A percentile compares a stretch with the other conserved stretches of the same genome.
phyloP scores from a whole-genome alignment of 2,797 vertebrate genomes.

The Spinibarbus caldwelli region DNA sequence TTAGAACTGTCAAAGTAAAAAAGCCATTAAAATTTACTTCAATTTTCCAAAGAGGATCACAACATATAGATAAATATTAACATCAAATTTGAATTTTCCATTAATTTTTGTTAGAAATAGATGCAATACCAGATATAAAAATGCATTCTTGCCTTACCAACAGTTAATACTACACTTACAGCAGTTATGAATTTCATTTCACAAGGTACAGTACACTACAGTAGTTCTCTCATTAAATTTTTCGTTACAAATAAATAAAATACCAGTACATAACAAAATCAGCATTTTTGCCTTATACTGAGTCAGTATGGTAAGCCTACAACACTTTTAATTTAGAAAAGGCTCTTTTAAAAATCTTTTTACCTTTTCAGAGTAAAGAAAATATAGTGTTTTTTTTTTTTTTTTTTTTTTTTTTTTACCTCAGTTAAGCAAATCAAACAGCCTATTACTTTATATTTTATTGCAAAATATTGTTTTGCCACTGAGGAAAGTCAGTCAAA shows the following conservation, averaged over 20 bases:
- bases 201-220: not conserved
- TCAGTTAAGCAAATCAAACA: not conserved
- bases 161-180: not conserved
- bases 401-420: too few species aligned
- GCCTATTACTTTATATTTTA: not conserved
- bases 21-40: not conserved
- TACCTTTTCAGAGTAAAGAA: not conserved
- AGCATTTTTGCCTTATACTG: too few species aligned
- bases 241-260: not conserved
- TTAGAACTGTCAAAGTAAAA: not conserved
- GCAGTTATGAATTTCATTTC: not conserved
- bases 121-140: not conserved
- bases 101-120: not conserved
- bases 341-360: not conserved
- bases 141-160: too few species aligned
- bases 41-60: not conserved
- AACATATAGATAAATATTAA: not conserved
- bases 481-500: not conserved
- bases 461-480: too few species aligned
- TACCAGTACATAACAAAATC: not conserved
- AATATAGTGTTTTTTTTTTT: too few species aligned
- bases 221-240: not conserved
- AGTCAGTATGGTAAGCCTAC: too few species aligned
- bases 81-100: not conserved
- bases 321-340: too few species aligned